Base-by-base conservation (phyloP, 2,113 vertebrate genomes). In the Holacanthus passer region DNA sequence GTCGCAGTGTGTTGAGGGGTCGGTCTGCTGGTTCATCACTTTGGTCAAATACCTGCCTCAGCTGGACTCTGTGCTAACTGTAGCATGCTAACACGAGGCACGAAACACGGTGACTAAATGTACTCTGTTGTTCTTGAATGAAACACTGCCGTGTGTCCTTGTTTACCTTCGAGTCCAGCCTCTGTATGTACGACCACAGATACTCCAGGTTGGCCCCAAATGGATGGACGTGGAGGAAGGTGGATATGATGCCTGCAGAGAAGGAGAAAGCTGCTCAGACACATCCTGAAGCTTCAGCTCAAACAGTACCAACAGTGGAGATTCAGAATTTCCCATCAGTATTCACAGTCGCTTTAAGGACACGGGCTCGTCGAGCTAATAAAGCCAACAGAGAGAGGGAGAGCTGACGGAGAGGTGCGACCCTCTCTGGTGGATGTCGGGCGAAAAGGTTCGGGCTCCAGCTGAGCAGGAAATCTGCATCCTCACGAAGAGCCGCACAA, bases 191-290 rank as follows among this genome's bases (percentile, higher is more conserved):
- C 1, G 98, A 99, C 97, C 97, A 98, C 58, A 99, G 96, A 72
- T 99, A 99, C 73, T 99, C 98, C 62, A 99, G 98, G 84, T 99
- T 99, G 58, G 98, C 98, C 85, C 98, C 98, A 13, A 99, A 99
- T 11, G 98, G 98, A 82, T 99, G 98, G 31, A 99, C 98, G 1
- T 99, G 98, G 68, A 99, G 97, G 93, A 99, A 99, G 7, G 97
- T 98, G 14, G 97, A 99, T 88, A 99, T 97, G 80, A 99, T 96
- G 77, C 98, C 98, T 99, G 94, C 24, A 82, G 88, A 84, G 87
- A 90, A 92, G 87, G 37, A 91, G 55, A 88, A n/a, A 17, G 3
- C 35, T 19, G 8, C 5, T 27, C 59, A 50, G 29, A 43, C 2
- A 53, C 52, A 37, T 3, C 3, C 5, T 7, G n/a, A 24, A 7